A percentile compares a stretch with the other conserved stretches of the same genome.
Conservation (phyloP, 2,888 invertebrate species). For the Leptinotarsa juncta region DNA sequence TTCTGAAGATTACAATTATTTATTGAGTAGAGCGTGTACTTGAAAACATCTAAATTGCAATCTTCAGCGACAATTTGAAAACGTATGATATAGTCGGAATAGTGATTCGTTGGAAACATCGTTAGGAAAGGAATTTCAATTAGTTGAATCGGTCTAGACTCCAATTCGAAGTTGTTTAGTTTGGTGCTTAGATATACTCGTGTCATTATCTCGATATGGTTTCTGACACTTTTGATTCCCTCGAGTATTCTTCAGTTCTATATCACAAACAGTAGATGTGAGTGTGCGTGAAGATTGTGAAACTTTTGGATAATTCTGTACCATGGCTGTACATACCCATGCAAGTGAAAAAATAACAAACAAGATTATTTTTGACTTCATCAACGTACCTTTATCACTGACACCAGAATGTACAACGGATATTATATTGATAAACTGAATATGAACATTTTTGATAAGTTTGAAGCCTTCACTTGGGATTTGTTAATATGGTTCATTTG, state of each 20-base stretch:
- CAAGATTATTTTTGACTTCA: too few relatives aligned
- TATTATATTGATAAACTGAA: too few relatives aligned
- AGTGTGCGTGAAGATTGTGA: not conserved
- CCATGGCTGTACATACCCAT: too few relatives aligned
- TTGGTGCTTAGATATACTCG: not conserved
- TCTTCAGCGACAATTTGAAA: conserved; percentile 5
- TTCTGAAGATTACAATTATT: conserved; percentile 34
- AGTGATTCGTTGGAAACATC: not conserved
- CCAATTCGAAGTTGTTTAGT: conserved; percentile 1
- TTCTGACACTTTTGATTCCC: conserved; percentile 4
- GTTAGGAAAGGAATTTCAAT: conserved; percentile 9
- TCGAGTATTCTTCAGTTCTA: not conserved
- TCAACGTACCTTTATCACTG: too few relatives aligned
- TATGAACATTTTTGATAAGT: too few relatives aligned
- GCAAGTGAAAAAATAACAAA: too few relatives aligned
- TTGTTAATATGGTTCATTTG: too few relatives aligned
- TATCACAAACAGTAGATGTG: not conserved
- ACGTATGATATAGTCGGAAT: conserved; percentile 1
- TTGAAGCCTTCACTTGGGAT: too few relatives aligned
- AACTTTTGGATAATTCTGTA: not conserved
- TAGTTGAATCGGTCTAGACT: conserved; percentile 7
- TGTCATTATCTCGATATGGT: conserved; percentile 5
- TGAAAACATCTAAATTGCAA: conserved; percentile 11
- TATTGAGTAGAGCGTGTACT: conserved; percentile 18
- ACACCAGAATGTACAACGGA: too few relatives aligned